These are phyloP conservation scores for Tortricodes alternella DNA, from an alignment of 2,888 invertebrate genomes.

Conservation along the genomic window DNA sequence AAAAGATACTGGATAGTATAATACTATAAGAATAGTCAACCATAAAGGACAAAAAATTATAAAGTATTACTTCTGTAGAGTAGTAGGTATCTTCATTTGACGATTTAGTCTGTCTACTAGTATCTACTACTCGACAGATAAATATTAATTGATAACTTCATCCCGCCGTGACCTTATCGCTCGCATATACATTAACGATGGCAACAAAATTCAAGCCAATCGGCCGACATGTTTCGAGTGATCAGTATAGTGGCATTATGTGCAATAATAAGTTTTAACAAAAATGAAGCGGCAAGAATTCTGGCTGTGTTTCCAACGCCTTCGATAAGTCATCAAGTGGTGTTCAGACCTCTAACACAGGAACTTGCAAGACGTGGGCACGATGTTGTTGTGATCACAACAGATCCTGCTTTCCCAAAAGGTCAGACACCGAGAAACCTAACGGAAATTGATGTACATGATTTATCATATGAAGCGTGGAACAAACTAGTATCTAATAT, in stretches of 20 bases:
- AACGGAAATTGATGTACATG: conserved; percentile 58
- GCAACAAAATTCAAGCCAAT: too few species aligned
- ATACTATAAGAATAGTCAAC: too few species aligned
- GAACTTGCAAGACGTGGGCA: conserved; percentile 69
- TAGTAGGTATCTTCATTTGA: too few species aligned
- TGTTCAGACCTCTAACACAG: conserved; percentile 57
- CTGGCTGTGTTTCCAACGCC: conserved; percentile 59
- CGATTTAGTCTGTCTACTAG: too few species aligned
- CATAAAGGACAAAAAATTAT: too few species aligned
- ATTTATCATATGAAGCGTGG: conserved; percentile 43
- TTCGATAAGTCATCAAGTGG: conserved; percentile 72
- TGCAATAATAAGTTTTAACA: not conserved
- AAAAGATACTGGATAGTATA: too few species aligned
- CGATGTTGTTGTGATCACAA: conserved; percentile 63
- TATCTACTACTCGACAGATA: too few species aligned
- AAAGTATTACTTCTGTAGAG: too few species aligned
- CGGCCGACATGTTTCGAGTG: not conserved
- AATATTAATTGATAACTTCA: too few species aligned
- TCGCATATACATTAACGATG: not conserved
- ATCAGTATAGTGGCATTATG: not conserved
- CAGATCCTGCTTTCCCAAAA: conserved; percentile 57
- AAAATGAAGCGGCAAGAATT: conserved; percentile 49
- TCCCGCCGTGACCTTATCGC: not conserved
- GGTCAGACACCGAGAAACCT: conserved; percentile 52
- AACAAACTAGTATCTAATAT: not conserved